Evolutionary conservation across 1,140 invertebrate genomes (phyloP).

Genomic region (Marisa cornuarietis): DNA sequence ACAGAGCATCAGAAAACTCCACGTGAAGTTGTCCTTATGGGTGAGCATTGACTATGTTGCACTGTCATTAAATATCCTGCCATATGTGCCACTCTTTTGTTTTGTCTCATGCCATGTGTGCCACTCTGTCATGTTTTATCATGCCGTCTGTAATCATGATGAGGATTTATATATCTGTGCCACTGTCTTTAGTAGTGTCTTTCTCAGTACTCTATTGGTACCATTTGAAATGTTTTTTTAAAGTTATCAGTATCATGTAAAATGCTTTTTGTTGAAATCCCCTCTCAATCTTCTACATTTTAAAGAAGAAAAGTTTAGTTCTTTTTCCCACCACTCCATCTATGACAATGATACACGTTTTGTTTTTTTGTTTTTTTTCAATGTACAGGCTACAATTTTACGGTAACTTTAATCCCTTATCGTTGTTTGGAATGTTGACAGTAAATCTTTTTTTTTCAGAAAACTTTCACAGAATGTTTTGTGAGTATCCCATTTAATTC

Average conservation of each 20-base stretch:
- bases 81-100: no score
- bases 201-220: no score
- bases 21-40: slow-evolving; percentile 92
- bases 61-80: background rate
- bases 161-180: no score
- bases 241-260: no score
- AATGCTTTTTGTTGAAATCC: no score
- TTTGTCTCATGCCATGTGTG: background rate
- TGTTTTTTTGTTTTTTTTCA: background rate
- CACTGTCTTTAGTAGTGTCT: no score
- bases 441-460: slow-evolving; percentile 71
- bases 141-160: no score
- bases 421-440: background rate
- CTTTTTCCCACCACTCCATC: no score
- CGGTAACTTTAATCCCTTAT: slow-evolving; percentile 10
- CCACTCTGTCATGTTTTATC: background rate
- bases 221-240: no score
- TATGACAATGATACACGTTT: background rate
- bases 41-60: slow-evolving; percentile 61
- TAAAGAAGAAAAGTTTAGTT: no score
- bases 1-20: slow-evolving; percentile 93
- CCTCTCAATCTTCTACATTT: no score
- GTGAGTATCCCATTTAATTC: slow-evolving; percentile 58
- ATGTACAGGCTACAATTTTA: background rate
- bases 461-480: slow-evolving; percentile 95